Conservation (phyloP, 2,888 invertebrate species). For the Hirtodrosophila duncani region DNA sequence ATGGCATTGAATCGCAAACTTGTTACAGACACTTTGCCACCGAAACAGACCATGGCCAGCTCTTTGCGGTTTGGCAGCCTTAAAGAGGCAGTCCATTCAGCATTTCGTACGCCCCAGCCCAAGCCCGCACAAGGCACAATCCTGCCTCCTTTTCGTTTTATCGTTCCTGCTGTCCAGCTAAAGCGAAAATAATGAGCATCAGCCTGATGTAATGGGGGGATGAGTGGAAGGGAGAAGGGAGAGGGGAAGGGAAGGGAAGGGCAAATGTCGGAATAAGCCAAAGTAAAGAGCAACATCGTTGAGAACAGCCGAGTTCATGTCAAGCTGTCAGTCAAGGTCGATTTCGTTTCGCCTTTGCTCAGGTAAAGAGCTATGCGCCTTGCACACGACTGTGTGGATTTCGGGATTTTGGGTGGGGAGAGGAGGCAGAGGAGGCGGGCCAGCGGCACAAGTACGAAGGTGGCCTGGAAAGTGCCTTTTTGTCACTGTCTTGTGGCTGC, state of each 20-base stretch:
- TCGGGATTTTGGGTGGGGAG: background rate
- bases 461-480: conserved; percentile 60
- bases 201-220: conserved; percentile 45
- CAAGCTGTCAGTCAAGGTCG: conserved; percentile 72
- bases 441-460: conserved; percentile 3
- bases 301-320: conserved; percentile 66
- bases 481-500: conserved; percentile 65
- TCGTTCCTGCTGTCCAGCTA: conserved; percentile 54
- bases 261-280: conserved; percentile 22
- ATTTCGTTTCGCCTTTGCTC: conserved; percentile 48
- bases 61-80: conserved; percentile 53
- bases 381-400: conserved; percentile 29
- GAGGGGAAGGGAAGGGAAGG: background rate
- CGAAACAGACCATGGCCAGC: conserved; percentile 26
- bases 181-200: conserved; percentile 68
- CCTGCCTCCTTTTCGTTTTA: conserved; percentile 11
- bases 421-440: background rate
- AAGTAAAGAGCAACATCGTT: conserved; percentile 36
- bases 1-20: too few species aligned
- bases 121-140: background rate
- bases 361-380: conserved; percentile 41
- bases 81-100: conserved; percentile 34
- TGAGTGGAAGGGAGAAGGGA: background rate
- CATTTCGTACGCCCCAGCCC: conserved; percentile 18
- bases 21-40: too few species aligned